These are phyloP conservation scores for Gallinago jamesoni DNA, from an alignment of 2,113 vertebrate genomes.

Conservation along the genomic window DNA sequence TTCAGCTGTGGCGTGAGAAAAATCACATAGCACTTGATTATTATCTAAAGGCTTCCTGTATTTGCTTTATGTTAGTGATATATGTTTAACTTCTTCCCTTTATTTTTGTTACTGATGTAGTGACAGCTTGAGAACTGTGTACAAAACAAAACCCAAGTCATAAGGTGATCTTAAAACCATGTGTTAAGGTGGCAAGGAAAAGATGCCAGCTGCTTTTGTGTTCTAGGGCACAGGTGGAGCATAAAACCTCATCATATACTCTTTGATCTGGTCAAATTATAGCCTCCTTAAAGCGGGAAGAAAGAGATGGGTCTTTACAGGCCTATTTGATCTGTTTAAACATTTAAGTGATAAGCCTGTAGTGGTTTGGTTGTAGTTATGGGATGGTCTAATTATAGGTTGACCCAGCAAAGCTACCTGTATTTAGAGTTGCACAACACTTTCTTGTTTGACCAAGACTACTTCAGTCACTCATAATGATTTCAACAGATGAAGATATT, in stretches of 20 bases:
- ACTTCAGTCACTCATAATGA: background rate
- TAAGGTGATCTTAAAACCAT: background rate
- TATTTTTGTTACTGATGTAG: background rate
- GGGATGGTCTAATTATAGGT: conserved; percentile 23
- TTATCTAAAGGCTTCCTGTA: background rate
- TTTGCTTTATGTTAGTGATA: background rate
- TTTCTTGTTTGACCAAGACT: background rate
- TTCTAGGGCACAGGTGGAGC: background rate
- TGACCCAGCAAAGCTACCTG: background rate
- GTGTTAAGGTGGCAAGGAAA: background rate
- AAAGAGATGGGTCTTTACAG: background rate
- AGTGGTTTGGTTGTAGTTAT: conserved; percentile 2
- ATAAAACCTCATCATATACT: background rate
- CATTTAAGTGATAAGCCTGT: conserved; percentile 19
- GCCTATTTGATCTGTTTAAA: conserved; percentile 21
- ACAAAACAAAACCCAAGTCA: background rate
- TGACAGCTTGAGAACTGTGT: background rate
- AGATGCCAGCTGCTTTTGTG: background rate
- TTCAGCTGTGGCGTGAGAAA: background rate
- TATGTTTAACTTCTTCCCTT: background rate
- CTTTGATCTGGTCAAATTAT: conserved; percentile 57
- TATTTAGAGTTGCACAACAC: background rate
- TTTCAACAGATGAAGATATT: background rate
- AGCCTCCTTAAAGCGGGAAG: background rate
- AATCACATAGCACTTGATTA: background rate